phyloP scores from a whole-genome alignment of 1,140 invertebrate genomes.

The Propsilocerus akamusi region DNA sequence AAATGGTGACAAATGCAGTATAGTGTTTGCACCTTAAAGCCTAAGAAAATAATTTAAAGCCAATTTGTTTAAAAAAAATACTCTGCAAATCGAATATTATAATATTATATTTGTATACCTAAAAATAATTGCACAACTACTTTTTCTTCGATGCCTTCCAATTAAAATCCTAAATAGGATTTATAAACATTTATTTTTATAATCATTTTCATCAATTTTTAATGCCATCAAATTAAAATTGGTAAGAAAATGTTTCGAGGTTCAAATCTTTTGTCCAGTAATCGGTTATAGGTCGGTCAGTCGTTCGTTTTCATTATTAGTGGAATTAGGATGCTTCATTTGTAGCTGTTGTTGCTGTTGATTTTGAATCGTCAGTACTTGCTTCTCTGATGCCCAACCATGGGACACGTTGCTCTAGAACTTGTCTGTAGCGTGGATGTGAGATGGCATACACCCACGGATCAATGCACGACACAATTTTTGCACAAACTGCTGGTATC shows the following conservation, averaged over 20 bases:
- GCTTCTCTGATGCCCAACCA: constrained; percentile 47
- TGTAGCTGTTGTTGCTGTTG: not conserved
- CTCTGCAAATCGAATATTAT: too few relatives aligned
- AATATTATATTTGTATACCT: too few relatives aligned
- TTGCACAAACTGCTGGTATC: constrained; percentile 50
- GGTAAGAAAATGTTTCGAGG: not conserved
- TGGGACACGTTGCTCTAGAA: constrained; percentile 44
- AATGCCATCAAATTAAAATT: constrained; percentile 13
- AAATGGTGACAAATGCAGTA: too few relatives aligned
- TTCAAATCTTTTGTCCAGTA: not conserved
- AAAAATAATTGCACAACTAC: too few relatives aligned
- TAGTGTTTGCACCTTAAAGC: too few relatives aligned
- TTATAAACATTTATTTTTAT: not conserved
- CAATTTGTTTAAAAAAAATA: too few relatives aligned
- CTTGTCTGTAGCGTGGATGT: constrained; percentile 52
- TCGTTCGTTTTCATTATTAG: not conserved
- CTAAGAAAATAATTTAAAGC: too few relatives aligned
- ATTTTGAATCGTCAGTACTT: not conserved
- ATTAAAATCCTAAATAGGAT: too few relatives aligned
- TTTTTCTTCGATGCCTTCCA: too few relatives aligned
- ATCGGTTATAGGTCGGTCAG: not conserved
- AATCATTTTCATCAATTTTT: not conserved
- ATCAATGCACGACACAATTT: constrained; percentile 55
- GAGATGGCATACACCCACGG: constrained; percentile 63
- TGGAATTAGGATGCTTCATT: not conserved